Evolutionary conservation across 2,797 vertebrate species (phyloP).

Genomic region (Tinamus major): DNA sequence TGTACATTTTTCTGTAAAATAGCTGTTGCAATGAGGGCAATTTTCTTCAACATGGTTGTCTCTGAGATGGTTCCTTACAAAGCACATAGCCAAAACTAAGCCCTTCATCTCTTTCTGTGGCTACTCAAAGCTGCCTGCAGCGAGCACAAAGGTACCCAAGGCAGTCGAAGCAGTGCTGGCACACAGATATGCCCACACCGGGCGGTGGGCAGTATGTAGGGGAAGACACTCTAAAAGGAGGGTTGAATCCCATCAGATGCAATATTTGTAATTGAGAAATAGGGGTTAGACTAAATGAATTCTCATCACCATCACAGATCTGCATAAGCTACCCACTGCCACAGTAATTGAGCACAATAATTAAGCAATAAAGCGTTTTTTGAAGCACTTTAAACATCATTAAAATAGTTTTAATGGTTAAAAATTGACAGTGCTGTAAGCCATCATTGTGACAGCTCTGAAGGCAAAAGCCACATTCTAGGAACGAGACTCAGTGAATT

Average conservation of each 20-base stretch:
- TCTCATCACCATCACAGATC: neutral
- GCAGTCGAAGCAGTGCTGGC: too few relatives aligned
- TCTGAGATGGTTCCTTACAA: neutral
- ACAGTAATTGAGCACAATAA: neutral
- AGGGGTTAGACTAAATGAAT: slow-evolving; percentile 30
- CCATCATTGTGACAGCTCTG: slow-evolving; percentile 34
- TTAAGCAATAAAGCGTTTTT: slow-evolving; percentile 45
- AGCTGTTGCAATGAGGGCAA: neutral
- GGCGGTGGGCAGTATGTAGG: too few relatives aligned
- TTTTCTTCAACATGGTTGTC: neutral
- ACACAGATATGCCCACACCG: too few relatives aligned
- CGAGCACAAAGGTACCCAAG: neutral
- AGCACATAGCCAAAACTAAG: neutral
- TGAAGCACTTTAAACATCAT: slow-evolving; percentile 14
- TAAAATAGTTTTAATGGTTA: slow-evolving; percentile 34
- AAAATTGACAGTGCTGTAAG: slow-evolving; percentile 12
- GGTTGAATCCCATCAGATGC: neutral
- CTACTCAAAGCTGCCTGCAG: neutral
- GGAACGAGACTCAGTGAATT: neutral
- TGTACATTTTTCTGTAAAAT: slow-evolving; percentile 24
- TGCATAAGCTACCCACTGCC: slow-evolving; percentile 41
- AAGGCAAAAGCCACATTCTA: neutral
- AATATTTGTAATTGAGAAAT: slow-evolving; percentile 16
- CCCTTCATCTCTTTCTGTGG: neutral
- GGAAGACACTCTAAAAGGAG: too few relatives aligned